These are phyloP conservation scores for Chitala chitala DNA, from an alignment of 2,113 vertebrate species.

Conservation along the genomic window DNA sequence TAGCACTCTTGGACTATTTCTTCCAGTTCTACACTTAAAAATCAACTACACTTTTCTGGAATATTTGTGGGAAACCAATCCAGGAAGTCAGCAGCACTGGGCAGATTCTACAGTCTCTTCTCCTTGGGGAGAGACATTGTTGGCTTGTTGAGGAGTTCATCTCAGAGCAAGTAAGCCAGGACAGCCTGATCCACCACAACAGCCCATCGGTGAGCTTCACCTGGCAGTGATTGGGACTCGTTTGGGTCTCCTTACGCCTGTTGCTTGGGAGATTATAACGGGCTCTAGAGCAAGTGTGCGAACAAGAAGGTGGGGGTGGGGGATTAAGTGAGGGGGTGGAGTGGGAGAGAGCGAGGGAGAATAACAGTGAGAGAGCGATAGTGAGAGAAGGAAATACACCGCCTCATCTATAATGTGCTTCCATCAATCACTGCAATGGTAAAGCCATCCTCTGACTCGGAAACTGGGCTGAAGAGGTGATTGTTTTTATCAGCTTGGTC, in stretches of 20 bases:
- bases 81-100: background rate
- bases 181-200: background rate
- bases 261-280: background rate
- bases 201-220: background rate
- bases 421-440: background rate
- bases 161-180: background rate
- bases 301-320: too few species aligned
- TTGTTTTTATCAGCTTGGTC: background rate
- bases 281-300: background rate
- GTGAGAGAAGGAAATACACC: background rate
- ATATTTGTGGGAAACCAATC: background rate
- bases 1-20: too few species aligned
- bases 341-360: too few species aligned
- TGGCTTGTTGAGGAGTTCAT: conserved; percentile 1
- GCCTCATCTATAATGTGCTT: background rate
- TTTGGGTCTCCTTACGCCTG: conserved; percentile 6
- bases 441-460: background rate
- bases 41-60: background rate
- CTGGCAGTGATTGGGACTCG: background rate
- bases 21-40: background rate
- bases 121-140: background rate
- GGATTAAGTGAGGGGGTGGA: too few species aligned
- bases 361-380: too few species aligned
- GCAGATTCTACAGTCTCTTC: background rate
- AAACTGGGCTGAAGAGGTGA: background rate